These are phyloP conservation scores for Ips nitidus DNA, from an alignment of 1,140 invertebrate species.

Conservation along the genomic window DNA sequence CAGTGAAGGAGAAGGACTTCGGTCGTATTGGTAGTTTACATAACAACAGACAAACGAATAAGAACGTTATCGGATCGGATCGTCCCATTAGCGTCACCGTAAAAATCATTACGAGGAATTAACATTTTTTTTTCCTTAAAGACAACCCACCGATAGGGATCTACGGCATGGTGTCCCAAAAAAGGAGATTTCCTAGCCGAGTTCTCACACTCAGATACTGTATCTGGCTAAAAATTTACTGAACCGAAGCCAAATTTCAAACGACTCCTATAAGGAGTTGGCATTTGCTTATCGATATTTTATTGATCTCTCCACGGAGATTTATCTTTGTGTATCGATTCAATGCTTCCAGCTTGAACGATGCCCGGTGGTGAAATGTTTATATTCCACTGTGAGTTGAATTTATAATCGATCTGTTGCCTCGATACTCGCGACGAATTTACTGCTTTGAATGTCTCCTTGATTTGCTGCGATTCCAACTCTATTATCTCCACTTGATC, in stretches of 20 bases:
- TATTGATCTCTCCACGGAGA: conserved; percentile 26
- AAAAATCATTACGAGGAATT: conserved; percentile 26
- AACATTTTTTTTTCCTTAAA: conserved; percentile 23
- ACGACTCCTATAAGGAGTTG: conserved; percentile 27
- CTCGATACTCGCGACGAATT: conserved; percentile 12
- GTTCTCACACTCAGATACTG: conserved; percentile 30
- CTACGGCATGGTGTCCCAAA: conserved; percentile 19
- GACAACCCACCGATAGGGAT: conserved; percentile 23
- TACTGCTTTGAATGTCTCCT: background rate
- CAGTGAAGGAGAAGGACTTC: background rate
- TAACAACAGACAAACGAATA: background rate
- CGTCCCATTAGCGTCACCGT: conserved; percentile 16
- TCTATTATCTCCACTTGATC: too few relatives aligned
- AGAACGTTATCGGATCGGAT: conserved; percentile 14
- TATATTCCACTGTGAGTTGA: conserved; percentile 28
- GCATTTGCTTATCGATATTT: conserved; percentile 32
- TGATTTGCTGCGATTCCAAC: too few relatives aligned
- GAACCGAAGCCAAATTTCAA: conserved; percentile 25
- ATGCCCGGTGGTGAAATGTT: conserved; percentile 23
- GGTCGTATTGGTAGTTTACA: background rate
- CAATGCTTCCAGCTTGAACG: conserved; percentile 20
- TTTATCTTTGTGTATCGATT: conserved; percentile 32
- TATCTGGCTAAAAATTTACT: conserved; percentile 30
- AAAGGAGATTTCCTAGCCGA: conserved; percentile 27
- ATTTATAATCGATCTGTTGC: conserved; percentile 23